Evolutionary conservation across 2,113 vertebrate species (phyloP).

Genomic region (Probosciger aterrimus): DNA sequence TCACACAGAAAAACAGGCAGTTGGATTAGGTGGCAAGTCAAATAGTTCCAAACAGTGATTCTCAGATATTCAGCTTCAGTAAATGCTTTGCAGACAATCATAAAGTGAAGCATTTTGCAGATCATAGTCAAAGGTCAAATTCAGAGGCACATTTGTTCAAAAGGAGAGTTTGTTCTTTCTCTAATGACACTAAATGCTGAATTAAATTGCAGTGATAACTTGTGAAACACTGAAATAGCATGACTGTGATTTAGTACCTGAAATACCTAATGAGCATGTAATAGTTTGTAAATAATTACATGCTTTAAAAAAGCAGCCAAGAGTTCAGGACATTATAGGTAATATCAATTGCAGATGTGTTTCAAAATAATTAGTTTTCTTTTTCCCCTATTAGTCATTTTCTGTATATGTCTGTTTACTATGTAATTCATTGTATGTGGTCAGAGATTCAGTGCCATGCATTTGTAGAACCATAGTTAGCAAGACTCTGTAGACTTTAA

Average conservation of each 20-base stretch:
- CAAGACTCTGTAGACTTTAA: not conserved
- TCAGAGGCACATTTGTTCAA: not conserved
- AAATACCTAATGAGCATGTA: not conserved
- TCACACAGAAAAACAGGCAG: not conserved
- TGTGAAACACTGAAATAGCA: not conserved
- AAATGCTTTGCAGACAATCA: not conserved
- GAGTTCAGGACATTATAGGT: not conserved
- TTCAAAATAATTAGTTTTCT: not conserved
- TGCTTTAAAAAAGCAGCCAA: not conserved
- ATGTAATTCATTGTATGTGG: not conserved
- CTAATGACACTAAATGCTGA: not conserved
- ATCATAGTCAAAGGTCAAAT: constrained; percentile 1
- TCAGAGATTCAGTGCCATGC: not conserved
- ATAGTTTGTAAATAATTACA: not conserved
- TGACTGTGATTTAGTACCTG: not conserved
- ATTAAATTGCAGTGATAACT: not conserved
- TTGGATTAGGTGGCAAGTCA: not conserved
- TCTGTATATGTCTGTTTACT: not conserved
- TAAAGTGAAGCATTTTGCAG: not conserved
- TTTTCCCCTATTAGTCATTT: not conserved
- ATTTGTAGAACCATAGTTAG: not conserved
- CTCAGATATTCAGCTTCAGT: not conserved
- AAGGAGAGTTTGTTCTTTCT: not conserved
- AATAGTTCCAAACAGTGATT: not conserved
- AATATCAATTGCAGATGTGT: not conserved